Evolutionary conservation across 2,888 invertebrate genomes (phyloP), one percentile per base, ranked within the genome.

Genomic region (Ypsolopha sequella): DNA sequence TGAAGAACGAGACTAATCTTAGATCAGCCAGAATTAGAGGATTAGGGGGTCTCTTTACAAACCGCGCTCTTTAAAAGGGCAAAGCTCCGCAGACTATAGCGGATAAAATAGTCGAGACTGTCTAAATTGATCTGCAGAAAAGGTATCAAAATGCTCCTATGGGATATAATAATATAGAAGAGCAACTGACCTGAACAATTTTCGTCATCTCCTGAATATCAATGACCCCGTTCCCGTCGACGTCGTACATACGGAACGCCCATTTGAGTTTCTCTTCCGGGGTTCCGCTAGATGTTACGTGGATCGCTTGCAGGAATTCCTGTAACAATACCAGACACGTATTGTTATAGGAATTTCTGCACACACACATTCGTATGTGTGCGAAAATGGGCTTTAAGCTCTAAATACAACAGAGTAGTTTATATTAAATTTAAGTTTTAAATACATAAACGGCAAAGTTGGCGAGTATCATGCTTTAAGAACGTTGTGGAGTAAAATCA

Each of bases 231-330:
- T 98, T 98, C 48, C 97, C 97, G 79, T 98, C 98, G 45, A 98
- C 98, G 79, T 98, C 98, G 84, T 98, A 98, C 96, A 98, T 97
- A 76, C 97, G 93, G 90, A 98, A 98, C 58, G 98, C 98, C 97
- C 98, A 98, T 88, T 98, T 98, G 60, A 98, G 90, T 84, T 98
- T 98, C 82, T 98, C 98, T 80, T 98, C 97, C 34, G 98, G 97
- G 60, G 97, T 97, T 58, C 97, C 98, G 70, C 97, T 96, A 64
- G 97, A 97, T 62, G 98, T 98, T 53, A 98, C 97, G 88, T 98
- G 98, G 81, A 98, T 98, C 73, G 98, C 98, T 80, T 97, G 91
- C 71, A 98, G 91, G 86, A 98, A 98, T 90, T 98, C 98, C 95
- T 96, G 89, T 50, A 89, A 90, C 82, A 85, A 79, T 62, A 66